These are phyloP conservation scores for Panthera uncia DNA, from an alignment of 2,113 vertebrate species.

Conservation along the genomic window DNA sequence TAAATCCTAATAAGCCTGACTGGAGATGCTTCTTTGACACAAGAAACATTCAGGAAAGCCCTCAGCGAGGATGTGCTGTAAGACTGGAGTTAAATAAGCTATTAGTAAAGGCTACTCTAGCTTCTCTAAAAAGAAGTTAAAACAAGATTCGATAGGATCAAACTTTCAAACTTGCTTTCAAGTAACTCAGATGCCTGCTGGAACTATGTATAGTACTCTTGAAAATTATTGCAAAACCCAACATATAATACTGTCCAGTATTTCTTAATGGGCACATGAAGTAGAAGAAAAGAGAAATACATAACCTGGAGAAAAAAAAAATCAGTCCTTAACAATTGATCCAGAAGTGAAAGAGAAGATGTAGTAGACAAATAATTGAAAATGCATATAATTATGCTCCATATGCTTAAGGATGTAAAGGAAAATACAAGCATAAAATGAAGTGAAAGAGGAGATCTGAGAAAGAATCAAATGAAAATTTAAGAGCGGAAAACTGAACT, in stretches of 20 bases:
- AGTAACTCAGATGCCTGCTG: not conserved
- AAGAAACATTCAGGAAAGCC: not conserved
- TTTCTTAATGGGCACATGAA: not conserved
- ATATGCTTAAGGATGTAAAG: not conserved
- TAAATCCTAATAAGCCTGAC: not conserved
- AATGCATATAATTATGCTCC: not conserved
- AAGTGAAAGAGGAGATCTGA: not conserved
- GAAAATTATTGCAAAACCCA: not conserved
- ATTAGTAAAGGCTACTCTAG: not conserved
- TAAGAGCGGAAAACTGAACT: not conserved
- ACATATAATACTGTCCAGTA: not conserved
- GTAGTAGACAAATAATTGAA: not conserved
- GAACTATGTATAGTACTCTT: not conserved
- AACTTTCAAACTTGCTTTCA: not conserved
- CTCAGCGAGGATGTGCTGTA: accelerated
- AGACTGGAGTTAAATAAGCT: not conserved
- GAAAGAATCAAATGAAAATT: not conserved
- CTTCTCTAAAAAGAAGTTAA: not conserved
- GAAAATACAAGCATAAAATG: not conserved
- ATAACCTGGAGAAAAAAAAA: not conserved
- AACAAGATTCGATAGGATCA: not conserved
- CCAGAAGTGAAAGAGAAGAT: not conserved
- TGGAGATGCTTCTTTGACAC: not conserved
- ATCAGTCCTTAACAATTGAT: not conserved
- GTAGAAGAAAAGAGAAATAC: not conserved